phyloP scores from a whole-genome alignment of 2,113 vertebrate species.

The Myotis brandtii region DNA sequence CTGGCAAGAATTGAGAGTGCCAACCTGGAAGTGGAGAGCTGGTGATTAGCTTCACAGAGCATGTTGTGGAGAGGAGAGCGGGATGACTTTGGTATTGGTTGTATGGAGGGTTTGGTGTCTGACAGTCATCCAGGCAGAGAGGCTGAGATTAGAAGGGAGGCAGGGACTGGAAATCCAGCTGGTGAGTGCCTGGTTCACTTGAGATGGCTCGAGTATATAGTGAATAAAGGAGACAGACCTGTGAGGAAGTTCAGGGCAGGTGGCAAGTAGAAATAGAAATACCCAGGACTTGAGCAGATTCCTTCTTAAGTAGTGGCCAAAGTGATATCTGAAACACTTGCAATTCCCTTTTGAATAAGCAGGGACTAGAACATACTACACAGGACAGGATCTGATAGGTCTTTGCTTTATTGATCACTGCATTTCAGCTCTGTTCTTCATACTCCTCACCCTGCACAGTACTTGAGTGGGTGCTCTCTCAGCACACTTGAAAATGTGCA shows the following conservation, averaged over 20 bases:
- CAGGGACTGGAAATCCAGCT: no score
- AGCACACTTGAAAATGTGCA: neutral
- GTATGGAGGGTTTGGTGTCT: neutral
- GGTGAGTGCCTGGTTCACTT: rapidly evolving
- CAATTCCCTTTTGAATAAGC: rapidly evolving
- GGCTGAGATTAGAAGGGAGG: neutral
- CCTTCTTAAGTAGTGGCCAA: neutral
- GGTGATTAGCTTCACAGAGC: rapidly evolving
- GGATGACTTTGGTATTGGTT: neutral
- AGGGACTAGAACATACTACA: neutral
- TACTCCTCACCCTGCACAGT: rapidly evolving
- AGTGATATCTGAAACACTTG: neutral
- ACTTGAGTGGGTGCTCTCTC: rapidly evolving
- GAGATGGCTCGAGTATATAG: neutral
- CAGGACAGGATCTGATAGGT: neutral
- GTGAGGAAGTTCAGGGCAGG: no score
- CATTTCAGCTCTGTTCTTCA: rapidly evolving
- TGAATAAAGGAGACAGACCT: no score
- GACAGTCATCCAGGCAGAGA: neutral
- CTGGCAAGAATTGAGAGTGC: neutral
- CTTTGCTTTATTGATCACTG: rapidly evolving
- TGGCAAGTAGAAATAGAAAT: no score
- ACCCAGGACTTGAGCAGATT: rapidly evolving
- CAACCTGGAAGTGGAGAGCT: rapidly evolving
- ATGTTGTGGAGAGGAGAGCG: neutral